Evolutionary conservation across 2,113 vertebrate species (phyloP).

Genomic region (Laterallus jamaicensis): DNA sequence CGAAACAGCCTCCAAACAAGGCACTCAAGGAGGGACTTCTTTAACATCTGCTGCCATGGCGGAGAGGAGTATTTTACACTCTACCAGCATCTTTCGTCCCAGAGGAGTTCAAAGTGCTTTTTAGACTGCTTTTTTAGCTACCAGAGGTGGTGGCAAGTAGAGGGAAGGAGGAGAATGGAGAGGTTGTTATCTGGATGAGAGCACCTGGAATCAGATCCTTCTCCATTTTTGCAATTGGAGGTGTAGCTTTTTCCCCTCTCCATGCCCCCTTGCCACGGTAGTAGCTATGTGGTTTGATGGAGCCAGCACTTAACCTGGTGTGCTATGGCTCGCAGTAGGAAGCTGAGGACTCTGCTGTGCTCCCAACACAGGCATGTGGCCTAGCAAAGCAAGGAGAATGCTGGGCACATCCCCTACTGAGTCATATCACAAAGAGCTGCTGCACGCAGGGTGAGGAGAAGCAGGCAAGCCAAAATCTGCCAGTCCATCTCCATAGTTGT

Average conservation of each 20-base stretch:
- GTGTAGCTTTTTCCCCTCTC: neutral
- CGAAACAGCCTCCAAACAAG: neutral
- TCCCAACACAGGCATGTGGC: rapidly evolving
- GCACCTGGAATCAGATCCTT: neutral
- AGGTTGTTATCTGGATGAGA: neutral
- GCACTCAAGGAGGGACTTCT: rapidly evolving
- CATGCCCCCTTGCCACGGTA: rapidly evolving
- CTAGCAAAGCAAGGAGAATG: neutral
- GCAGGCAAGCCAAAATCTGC: neutral
- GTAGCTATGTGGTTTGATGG: neutral
- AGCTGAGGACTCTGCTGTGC: neutral
- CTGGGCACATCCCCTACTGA: neutral
- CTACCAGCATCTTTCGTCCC: neutral
- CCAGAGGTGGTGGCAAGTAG: neutral
- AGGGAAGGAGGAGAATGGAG: neutral
- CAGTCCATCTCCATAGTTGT: neutral
- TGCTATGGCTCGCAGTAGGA: neutral
- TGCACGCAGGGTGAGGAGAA: neutral
- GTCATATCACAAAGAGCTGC: neutral
- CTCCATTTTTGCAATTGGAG: neutral
- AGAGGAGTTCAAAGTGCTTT: neutral
- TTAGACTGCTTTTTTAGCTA: neutral
- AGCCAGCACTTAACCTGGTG: neutral
- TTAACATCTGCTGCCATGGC: neutral
- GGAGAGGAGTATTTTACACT: neutral